Evolutionary conservation across 2,888 invertebrate genomes (phyloP).

Genomic region (Drosophila sordidula): DNA sequence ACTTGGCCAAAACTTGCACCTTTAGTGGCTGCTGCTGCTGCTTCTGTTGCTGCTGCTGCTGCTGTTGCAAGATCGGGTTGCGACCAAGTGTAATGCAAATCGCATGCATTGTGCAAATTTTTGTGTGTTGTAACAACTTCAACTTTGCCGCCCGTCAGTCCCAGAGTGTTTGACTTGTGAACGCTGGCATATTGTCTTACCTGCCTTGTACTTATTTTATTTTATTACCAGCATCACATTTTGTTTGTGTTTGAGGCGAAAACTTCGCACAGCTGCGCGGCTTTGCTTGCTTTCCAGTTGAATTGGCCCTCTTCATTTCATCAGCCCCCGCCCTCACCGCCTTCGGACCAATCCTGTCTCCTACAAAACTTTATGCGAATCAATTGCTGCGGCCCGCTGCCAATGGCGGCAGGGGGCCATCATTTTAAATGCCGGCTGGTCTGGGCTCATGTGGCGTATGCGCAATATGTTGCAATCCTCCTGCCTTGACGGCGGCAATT

Average conservation of each 20-base stretch:
- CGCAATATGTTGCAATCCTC: conserved; percentile 58
- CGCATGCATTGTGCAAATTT: conserved; percentile 73
- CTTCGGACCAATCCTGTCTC: background rate
- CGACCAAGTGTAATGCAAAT: conserved; percentile 66
- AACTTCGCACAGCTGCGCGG: conserved; percentile 17
- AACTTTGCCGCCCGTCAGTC: conserved; percentile 22
- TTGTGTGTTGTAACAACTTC: conserved; percentile 52
- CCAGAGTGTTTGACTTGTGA: conserved; percentile 70
- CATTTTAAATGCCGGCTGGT: conserved; percentile 56
- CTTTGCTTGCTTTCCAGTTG: conserved; percentile 30
- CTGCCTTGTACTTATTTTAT: conserved; percentile 54
- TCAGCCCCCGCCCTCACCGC: too few relatives aligned
- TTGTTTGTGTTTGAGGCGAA: conserved; percentile 51
- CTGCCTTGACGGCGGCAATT: conserved; percentile 58
- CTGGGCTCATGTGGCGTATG: conserved; percentile 60
- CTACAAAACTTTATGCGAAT: conserved; percentile 26
- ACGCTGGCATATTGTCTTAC: conserved; percentile 70
- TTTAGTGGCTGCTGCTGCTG: conserved; percentile 12
- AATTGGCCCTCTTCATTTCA: conserved; percentile 8
- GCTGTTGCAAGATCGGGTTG: conserved; percentile 27
- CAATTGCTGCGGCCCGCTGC: conserved; percentile 10
- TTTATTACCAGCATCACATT: conserved; percentile 52
- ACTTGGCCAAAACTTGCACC: conserved; percentile 7
- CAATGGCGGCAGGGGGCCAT: conserved; percentile 6
- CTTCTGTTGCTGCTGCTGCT: conserved; percentile 22